Evolutionary conservation across 2,888 invertebrate species (phyloP).

Genomic region (Esperia sulphurella): DNA sequence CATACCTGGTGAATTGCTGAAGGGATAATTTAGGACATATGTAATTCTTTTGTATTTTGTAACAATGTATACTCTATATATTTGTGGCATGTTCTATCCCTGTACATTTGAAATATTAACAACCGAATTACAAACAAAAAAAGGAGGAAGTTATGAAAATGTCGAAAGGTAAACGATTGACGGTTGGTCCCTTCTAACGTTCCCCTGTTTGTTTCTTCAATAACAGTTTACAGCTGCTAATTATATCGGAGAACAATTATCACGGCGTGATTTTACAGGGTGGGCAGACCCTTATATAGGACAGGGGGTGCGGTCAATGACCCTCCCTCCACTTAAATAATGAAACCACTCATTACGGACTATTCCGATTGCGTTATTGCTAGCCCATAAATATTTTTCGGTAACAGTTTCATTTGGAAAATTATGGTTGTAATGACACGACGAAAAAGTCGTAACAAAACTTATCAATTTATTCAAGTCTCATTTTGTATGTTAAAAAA

Average conservation of each 20-base stretch:
- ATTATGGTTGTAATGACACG: background rate
- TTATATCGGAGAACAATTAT: constrained; percentile 9
- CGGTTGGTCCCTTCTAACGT: background rate
- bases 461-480: background rate
- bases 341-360: constrained; percentile 35
- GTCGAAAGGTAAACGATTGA: too few species aligned
- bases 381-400: background rate
- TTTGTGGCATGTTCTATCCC: too few species aligned
- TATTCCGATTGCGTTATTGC: constrained; percentile 23
- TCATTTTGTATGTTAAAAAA: too few species aligned
- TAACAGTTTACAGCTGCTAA: constrained; percentile 9
- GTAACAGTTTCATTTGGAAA: background rate
- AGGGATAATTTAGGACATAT: too few species aligned
- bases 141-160: too few species aligned
- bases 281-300: background rate
- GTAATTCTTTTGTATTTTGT: too few species aligned
- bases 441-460: background rate
- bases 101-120: too few species aligned
- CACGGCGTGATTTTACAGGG: constrained; percentile 6
- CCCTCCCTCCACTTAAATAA: constrained; percentile 27
- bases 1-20: too few species aligned
- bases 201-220: constrained; percentile 8
- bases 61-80: too few species aligned
- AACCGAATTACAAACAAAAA: too few species aligned
- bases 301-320: constrained; percentile 7